Conservation (phyloP, 2,888 invertebrate genomes). For the Agriopis leucophaearia region DNA sequence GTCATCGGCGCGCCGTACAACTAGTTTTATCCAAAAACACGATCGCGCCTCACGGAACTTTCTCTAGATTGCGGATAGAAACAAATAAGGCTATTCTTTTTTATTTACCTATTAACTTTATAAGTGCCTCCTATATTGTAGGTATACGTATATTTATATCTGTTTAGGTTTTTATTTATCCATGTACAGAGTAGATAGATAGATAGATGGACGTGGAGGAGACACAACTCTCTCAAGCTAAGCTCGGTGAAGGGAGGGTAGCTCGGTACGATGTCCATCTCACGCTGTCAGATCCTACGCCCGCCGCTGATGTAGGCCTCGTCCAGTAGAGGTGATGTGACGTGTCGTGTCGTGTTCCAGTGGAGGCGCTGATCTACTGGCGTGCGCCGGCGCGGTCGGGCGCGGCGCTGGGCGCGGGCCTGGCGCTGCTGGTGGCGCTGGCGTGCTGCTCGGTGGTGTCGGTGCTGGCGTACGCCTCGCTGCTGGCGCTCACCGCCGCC, state of each 20-base stretch:
- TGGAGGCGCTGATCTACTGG: constrained; percentile 99
- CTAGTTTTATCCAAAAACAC: constrained; percentile 32
- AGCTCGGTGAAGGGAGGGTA: too few relatives aligned
- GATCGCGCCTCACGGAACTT: constrained; percentile 22
- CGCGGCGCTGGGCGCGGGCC: constrained; percentile 95
- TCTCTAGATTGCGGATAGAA: constrained; percentile 18
- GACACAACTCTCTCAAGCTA: too few relatives aligned
- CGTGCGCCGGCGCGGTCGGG: constrained; percentile 98
- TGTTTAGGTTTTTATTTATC: too few relatives aligned
- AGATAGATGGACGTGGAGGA: too few relatives aligned
- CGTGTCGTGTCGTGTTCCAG: constrained; percentile 82
- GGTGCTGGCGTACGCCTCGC: constrained; percentile 96
- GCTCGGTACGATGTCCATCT: too few relatives aligned
- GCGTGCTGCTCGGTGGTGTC: constrained; percentile 98
- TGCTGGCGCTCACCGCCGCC: constrained; percentile 94
- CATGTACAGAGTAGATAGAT: too few relatives aligned
- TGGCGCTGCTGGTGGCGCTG: constrained; percentile 96
- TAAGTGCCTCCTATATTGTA: not conserved
- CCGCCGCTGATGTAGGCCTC: too few relatives aligned
- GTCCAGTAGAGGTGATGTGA: not conserved
- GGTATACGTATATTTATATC: too few relatives aligned
- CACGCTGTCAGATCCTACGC: too few relatives aligned
- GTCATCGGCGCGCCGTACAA: constrained; percentile 33
- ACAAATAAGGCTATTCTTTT: not conserved
- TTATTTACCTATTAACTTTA: too few relatives aligned